Conservation (phyloP, 2,113 vertebrate genomes). For the Martes martes region DNA sequence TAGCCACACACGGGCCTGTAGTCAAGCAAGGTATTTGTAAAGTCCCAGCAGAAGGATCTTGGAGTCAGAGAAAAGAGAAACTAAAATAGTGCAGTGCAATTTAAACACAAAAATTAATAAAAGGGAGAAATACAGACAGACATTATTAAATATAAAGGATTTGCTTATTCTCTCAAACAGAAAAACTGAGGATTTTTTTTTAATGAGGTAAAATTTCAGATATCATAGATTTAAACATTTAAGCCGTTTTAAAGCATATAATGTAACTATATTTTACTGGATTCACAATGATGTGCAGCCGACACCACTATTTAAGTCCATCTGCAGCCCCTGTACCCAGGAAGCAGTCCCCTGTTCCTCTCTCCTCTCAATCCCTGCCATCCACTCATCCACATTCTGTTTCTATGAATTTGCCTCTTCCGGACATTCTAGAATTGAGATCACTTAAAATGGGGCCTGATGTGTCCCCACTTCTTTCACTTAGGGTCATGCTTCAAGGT, state of each 20-base stretch:
- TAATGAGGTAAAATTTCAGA: neutral
- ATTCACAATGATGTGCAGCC: neutral
- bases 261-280: neutral
- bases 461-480: neutral
- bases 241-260: neutral
- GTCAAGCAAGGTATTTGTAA: slow-evolving; percentile 7
- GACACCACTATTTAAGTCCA: neutral
- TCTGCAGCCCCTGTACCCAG: neutral
- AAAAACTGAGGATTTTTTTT: neutral
- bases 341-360: neutral
- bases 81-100: neutral
- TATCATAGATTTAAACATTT: neutral
- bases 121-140: neutral
- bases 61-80: slow-evolving; percentile 30
- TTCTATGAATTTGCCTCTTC: neutral
- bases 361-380: neutral
- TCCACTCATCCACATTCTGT: neutral
- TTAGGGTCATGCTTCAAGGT: neutral
- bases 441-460: neutral
- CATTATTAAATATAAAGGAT: neutral
- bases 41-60: slow-evolving; percentile 40
- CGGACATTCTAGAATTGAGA: neutral
- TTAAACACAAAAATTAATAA: slow-evolving; percentile 11
- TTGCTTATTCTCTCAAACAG: neutral
- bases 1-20: neutral